Percentiles rank a stretch among this genome's conserved stretches.
These are phyloP conservation scores for Ips typographus DNA, from an alignment of 1,140 invertebrate species.

Conservation along the genomic window DNA sequence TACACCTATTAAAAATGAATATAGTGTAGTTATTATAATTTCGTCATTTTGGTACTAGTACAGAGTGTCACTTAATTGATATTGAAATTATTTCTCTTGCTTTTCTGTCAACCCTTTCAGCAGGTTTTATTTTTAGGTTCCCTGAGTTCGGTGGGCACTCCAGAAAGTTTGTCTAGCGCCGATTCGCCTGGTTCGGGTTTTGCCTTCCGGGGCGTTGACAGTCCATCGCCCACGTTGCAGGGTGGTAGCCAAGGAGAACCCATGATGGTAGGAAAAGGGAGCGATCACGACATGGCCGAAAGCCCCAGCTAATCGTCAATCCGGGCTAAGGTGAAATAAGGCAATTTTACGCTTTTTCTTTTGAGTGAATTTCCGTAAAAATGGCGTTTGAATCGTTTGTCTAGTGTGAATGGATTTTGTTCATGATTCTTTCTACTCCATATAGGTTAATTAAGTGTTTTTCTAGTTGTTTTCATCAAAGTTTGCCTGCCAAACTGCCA, in stretches of 20 bases:
- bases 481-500: neutral
- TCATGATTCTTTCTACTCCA: neutral
- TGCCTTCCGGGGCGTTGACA: constrained; percentile 58
- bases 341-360: constrained; percentile 6
- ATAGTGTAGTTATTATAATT: too few species aligned
- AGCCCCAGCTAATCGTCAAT: constrained; percentile 47
- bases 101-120: neutral
- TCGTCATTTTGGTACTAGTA: too few species aligned
- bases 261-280: constrained; percentile 50
- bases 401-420: neutral
- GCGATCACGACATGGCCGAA: constrained; percentile 51
- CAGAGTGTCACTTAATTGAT: too few species aligned
- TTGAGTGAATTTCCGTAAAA: neutral
- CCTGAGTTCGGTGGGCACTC: constrained; percentile 61
- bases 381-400: neutral
- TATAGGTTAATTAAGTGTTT: neutral
- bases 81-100: too few species aligned
- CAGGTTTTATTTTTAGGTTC: constrained; percentile 52
- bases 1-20: too few species aligned
- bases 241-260: constrained; percentile 49
- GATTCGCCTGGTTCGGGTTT: constrained; percentile 59
- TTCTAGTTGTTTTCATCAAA: neutral
- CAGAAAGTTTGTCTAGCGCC: constrained; percentile 62
- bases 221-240: constrained; percentile 52
- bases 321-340: neutral